These are phyloP conservation scores for Eciton burchellii DNA, from an alignment of 1,140 invertebrate species.

Conservation along the genomic window DNA sequence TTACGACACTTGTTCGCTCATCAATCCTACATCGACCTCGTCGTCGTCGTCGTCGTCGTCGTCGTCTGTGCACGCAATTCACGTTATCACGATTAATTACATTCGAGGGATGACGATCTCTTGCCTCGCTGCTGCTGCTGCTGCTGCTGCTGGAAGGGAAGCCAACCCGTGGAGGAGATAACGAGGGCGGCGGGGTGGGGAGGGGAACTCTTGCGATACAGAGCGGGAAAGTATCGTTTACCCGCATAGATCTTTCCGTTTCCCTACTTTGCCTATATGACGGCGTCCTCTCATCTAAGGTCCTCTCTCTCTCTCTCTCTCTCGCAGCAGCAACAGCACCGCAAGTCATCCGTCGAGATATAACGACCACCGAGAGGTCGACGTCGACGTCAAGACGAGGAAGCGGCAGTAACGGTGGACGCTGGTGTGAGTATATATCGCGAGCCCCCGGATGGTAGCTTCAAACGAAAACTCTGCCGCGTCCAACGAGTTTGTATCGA, in stretches of 20 bases:
- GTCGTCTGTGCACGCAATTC: neutral
- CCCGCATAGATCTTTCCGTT: conserved; percentile 35
- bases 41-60: neutral
- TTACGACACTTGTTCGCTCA: neutral
- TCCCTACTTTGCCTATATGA: conserved; percentile 35
- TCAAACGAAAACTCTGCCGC: conserved; percentile 71
- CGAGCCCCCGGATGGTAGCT: conserved; percentile 52
- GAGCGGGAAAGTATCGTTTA: conserved; percentile 28
- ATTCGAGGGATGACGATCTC: conserved; percentile 6
- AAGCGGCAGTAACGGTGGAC: neutral
- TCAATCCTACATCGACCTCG: neutral
- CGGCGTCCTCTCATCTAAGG: conserved; percentile 54
- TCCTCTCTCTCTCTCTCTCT: conserved; percentile 16
- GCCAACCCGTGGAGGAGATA: neutral
- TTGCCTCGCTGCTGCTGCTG: neutral
- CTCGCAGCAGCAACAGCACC: conserved; percentile 15
- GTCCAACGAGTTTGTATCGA: conserved; percentile 72
- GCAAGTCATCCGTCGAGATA: conserved; percentile 52
- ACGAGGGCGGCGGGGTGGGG: neutral
- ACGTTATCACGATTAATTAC: conserved; percentile 18
- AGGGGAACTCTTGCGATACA: neutral
- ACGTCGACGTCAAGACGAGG: conserved; percentile 49
- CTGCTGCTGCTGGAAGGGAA: neutral
- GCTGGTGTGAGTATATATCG: conserved; percentile 48
- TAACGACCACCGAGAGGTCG: conserved; percentile 62